A percentile compares a stretch with the other conserved stretches of the same genome.
Conservation (phyloP, 2,888 invertebrate genomes). For the Spilosoma lubricipeda region DNA sequence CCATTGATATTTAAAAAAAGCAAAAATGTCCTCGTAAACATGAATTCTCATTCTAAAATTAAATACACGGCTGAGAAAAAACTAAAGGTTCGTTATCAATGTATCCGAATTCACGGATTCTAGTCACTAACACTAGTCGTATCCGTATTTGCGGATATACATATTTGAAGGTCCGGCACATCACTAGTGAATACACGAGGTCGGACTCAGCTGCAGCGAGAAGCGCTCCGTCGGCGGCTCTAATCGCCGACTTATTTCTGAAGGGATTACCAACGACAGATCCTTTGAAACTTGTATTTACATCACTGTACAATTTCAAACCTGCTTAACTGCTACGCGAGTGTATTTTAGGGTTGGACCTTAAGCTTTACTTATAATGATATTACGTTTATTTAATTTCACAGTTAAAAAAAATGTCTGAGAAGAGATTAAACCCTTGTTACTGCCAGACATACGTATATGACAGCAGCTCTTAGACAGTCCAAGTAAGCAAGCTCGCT, state of each 20-base stretch:
- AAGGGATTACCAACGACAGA: slow-evolving; percentile 27
- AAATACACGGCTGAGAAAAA: not conserved
- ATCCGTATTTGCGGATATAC: not conserved
- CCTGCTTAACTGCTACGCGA: slow-evolving; percentile 17
- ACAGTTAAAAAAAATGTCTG: not conserved
- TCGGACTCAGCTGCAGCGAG: slow-evolving; percentile 32
- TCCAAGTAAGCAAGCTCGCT: not conserved
- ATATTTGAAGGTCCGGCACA: not conserved
- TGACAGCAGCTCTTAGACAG: not conserved
- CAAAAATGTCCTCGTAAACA: too few species aligned
- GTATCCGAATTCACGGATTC: not conserved
- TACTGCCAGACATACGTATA: not conserved
- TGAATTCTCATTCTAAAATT: not conserved
- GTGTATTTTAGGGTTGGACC: slow-evolving; percentile 1
- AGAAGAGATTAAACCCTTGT: not conserved
- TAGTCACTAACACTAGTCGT: not conserved
- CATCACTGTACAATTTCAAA: slow-evolving; percentile 17
- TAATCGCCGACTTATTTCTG: slow-evolving; percentile 44
- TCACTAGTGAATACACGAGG: slow-evolving; percentile 3
- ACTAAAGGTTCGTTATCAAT: not conserved
- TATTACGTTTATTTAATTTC: not conserved
- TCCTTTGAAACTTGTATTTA: slow-evolving; percentile 41
- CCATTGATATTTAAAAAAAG: too few species aligned
- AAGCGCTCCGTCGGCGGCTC: slow-evolving; percentile 27
- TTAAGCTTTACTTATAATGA: not conserved